phyloP scores from a whole-genome alignment of 2,888 invertebrate genomes.

The Chrysotoxum bicinctum region DNA sequence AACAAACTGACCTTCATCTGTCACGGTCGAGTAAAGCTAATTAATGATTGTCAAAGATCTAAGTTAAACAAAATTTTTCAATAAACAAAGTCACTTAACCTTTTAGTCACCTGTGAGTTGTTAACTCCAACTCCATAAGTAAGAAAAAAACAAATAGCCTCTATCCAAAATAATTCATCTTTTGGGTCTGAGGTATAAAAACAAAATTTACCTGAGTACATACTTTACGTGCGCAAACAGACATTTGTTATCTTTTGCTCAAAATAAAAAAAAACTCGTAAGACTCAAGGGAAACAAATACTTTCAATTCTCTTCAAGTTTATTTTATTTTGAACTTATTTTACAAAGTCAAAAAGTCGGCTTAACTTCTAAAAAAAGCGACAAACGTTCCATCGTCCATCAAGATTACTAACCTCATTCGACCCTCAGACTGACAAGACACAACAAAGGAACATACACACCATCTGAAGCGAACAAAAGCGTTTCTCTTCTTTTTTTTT shows the following conservation, averaged over 20 bases:
- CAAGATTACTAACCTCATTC: constrained; percentile 44
- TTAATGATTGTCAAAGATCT: neutral
- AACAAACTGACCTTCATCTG: neutral
- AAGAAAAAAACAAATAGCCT: neutral
- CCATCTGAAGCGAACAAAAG: constrained; percentile 21
- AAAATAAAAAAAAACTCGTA: neutral
- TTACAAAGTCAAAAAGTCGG: constrained; percentile 42
- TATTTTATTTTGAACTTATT: neutral
- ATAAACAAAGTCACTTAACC: neutral
- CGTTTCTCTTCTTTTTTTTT: constrained; percentile 7
- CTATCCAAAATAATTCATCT: neutral
- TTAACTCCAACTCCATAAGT: neutral
- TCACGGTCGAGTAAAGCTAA: neutral
- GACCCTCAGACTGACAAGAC: constrained; percentile 45
- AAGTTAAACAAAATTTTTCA: constrained; percentile 4
- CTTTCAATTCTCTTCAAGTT: neutral
- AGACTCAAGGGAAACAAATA: constrained; percentile 2
- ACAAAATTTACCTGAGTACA: constrained; percentile 11
- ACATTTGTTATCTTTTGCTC: constrained; percentile 11
- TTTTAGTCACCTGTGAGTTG: neutral
- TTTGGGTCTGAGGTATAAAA: neutral
- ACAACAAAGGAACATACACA: constrained; percentile 19
- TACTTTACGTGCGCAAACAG: constrained; percentile 15
- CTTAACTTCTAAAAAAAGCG: constrained; percentile 52
- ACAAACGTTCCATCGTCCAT: constrained; percentile 54